Evolutionary conservation across 2,888 invertebrate genomes (phyloP).

Genomic region (Eupsilia transversa): DNA sequence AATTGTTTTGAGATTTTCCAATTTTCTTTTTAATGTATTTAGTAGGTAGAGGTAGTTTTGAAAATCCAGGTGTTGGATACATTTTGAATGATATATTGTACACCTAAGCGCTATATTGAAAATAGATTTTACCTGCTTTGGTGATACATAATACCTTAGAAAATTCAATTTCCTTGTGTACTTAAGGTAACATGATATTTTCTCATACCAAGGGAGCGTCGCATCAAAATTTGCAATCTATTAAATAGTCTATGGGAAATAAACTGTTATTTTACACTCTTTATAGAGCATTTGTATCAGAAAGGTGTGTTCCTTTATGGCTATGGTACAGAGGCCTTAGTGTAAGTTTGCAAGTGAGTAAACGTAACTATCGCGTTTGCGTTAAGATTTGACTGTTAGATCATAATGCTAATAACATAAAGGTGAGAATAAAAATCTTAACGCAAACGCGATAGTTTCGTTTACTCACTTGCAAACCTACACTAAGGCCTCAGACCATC

Average conservation of each 20-base stretch:
- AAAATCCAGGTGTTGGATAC: background rate
- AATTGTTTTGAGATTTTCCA: too few relatives aligned
- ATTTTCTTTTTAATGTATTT: too few relatives aligned
- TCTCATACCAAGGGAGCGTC: background rate
- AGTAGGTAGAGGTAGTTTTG: too few relatives aligned
- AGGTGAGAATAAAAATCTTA: too few relatives aligned
- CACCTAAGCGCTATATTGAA: background rate
- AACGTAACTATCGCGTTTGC: too few relatives aligned
- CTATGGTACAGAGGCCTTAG: background rate
- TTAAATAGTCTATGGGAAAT: background rate
- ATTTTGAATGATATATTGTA: background rate
- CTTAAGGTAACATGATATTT: conserved; percentile 23
- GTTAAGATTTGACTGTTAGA: too few relatives aligned
- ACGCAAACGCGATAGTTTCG: too few relatives aligned
- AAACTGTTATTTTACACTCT: background rate
- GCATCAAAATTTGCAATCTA: background rate
- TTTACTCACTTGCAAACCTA: too few relatives aligned
- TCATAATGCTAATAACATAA: too few relatives aligned
- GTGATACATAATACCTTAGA: background rate
- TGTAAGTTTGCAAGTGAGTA: too few relatives aligned
- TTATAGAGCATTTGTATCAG: background rate
- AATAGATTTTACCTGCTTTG: background rate
- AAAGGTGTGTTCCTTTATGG: background rate
- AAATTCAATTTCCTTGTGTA: conserved; percentile 17
- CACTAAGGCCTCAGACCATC: background rate